These are phyloP conservation scores for Paratilapia polleni DNA, from an alignment of 2,113 vertebrate genomes.

Conservation along the genomic window DNA sequence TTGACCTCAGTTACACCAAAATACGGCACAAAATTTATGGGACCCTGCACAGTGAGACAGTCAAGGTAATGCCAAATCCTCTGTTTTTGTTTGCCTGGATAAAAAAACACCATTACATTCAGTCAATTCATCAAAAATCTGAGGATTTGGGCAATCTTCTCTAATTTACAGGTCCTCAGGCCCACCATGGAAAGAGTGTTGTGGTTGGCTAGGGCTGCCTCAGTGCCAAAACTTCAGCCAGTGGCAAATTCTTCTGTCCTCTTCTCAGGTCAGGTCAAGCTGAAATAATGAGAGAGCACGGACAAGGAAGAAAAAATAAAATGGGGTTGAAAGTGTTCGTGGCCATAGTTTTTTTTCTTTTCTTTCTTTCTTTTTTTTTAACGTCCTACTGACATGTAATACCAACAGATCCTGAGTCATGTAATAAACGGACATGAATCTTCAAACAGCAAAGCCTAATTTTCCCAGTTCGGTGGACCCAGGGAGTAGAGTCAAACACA, in stretches of 20 bases:
- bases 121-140: slow-evolving; percentile 61
- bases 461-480: slow-evolving; percentile 49
- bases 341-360: too few relatives aligned
- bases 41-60: slow-evolving; percentile 59
- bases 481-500: slow-evolving; percentile 58
- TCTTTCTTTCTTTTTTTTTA: neutral
- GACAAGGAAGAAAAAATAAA: slow-evolving; percentile 27
- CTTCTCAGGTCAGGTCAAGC: slow-evolving; percentile 46
- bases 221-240: slow-evolving; percentile 53
- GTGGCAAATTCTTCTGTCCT: slow-evolving; percentile 43
- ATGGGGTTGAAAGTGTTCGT: slow-evolving; percentile 21
- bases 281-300: slow-evolving; percentile 41
- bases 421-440: slow-evolving; percentile 42
- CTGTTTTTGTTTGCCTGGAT: slow-evolving; percentile 62
- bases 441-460: slow-evolving; percentile 49
- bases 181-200: slow-evolving; percentile 62
- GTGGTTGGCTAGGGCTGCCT: slow-evolving; percentile 64
- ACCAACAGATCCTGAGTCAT: slow-evolving; percentile 53
- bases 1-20: slow-evolving; percentile 70
- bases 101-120: slow-evolving; percentile 63
- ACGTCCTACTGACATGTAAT: slow-evolving; percentile 18
- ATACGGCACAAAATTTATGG: slow-evolving; percentile 67
- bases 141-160: slow-evolving; percentile 51
- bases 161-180: slow-evolving; percentile 77
- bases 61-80: slow-evolving; percentile 47